phyloP scores from a whole-genome alignment of 2,113 vertebrate species.

The Sialia sialis region DNA sequence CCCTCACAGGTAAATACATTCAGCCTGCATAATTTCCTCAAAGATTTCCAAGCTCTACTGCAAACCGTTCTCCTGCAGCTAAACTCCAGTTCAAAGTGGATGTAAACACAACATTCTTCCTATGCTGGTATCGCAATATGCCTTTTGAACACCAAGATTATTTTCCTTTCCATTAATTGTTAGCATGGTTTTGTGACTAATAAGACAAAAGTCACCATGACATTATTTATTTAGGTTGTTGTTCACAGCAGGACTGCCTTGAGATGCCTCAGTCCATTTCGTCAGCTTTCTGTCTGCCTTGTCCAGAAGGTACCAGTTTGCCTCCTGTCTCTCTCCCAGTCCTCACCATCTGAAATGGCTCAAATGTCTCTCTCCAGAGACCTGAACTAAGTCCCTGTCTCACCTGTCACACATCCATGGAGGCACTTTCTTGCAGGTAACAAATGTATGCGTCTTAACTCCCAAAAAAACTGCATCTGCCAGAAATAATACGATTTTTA shows the following conservation, averaged over 20 bases:
- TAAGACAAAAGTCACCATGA: neutral
- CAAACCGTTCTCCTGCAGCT: neutral
- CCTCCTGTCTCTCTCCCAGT: neutral
- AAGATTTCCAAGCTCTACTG: neutral
- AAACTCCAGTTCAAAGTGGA: neutral
- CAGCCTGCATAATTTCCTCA: neutral
- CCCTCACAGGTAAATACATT: neutral
- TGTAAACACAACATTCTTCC: accelerated
- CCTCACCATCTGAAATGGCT: neutral
- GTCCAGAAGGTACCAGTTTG: neutral
- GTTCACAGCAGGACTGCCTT: neutral
- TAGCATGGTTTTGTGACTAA: neutral
- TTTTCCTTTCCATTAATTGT: neutral
- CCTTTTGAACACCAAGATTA: neutral
- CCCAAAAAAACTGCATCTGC: neutral
- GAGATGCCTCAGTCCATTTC: neutral
- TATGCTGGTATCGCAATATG: neutral
- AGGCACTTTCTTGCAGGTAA: neutral
- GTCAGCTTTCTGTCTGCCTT: neutral
- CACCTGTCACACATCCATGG: neutral
- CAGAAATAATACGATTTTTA: neutral
- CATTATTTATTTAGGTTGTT: neutral
- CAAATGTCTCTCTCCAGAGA: neutral
- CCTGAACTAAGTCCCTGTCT: neutral
- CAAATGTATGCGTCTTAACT: neutral